Conservation (phyloP, 1,140 invertebrate genomes). For the Drosophila santomea region DNA sequence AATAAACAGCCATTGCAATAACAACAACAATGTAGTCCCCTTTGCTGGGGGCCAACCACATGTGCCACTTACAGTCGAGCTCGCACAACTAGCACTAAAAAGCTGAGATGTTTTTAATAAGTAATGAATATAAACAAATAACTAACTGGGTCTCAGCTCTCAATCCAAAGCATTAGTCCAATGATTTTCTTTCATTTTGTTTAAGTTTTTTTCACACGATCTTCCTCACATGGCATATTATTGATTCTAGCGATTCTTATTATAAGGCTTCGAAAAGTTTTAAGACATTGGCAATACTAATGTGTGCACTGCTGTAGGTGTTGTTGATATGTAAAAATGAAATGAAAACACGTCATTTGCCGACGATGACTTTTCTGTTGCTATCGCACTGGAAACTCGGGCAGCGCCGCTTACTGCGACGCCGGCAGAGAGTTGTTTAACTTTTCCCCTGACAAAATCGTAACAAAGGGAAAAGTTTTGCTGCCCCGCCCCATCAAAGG, state of each 20-base stretch:
- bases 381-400: conserved; percentile 71
- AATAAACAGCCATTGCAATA: conserved; percentile 62
- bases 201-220: too few relatives aligned
- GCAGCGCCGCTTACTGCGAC: conserved; percentile 29
- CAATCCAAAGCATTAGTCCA: too few relatives aligned
- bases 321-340: conserved; percentile 36
- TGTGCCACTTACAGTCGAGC: conserved; percentile 21
- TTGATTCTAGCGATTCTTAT: too few relatives aligned
- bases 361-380: conserved; percentile 46
- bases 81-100: not conserved
- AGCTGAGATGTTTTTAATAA: not conserved
- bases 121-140: too few relatives aligned
- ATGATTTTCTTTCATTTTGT: too few relatives aligned
- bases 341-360: conserved; percentile 71
- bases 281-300: too few relatives aligned
- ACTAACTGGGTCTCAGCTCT: too few relatives aligned
- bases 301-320: conserved; percentile 2
- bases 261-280: too few relatives aligned
- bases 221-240: too few relatives aligned
- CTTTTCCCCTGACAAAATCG: conserved; percentile 62
- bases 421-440: conserved; percentile 51
- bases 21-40: conserved; percentile 47
- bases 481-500: conserved; percentile 44
- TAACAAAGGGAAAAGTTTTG: conserved; percentile 62
- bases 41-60: conserved; percentile 64